These are phyloP conservation scores for Dasyurus viverrinus DNA, from an alignment of 2,113 vertebrate genomes.

Conservation along the genomic window DNA sequence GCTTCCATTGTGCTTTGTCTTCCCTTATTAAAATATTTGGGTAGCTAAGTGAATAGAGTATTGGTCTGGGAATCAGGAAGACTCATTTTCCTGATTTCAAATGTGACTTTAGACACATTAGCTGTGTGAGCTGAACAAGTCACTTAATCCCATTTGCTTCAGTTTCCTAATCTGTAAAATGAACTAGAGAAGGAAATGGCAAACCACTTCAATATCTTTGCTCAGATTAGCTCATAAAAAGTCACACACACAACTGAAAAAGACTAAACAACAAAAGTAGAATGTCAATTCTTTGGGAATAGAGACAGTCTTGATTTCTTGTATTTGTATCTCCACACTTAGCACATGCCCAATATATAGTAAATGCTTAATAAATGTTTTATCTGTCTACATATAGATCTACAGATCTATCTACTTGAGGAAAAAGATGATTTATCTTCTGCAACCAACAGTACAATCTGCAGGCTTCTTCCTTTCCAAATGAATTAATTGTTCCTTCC, in stretches of 20 bases:
- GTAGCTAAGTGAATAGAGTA: neutral
- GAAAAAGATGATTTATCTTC: neutral
- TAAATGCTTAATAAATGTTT: neutral
- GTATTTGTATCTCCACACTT: neutral
- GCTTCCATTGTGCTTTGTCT: neutral
- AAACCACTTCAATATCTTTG: neutral
- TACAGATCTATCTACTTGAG: neutral
- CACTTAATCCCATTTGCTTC: neutral
- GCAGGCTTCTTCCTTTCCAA: neutral
- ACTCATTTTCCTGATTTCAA: neutral
- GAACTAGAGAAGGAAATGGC: neutral
- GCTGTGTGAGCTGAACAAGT: neutral
- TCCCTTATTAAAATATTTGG: neutral
- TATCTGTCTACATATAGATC: neutral
- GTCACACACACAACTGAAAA: neutral
- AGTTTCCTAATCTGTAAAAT: neutral
- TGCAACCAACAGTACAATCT: neutral
- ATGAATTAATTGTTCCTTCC: neutral
- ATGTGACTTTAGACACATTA: neutral
- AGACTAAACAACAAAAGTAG: neutral
- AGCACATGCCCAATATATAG: neutral
- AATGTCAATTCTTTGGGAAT: neutral
- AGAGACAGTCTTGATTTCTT: neutral
- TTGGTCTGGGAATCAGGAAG: too few species aligned
- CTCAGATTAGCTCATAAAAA: neutral